A percentile compares a stretch with the other conserved stretches of the same genome.
Evolutionary conservation across 2,888 invertebrate species (phyloP).

Genomic region (Nemotelus nigrinus): DNA sequence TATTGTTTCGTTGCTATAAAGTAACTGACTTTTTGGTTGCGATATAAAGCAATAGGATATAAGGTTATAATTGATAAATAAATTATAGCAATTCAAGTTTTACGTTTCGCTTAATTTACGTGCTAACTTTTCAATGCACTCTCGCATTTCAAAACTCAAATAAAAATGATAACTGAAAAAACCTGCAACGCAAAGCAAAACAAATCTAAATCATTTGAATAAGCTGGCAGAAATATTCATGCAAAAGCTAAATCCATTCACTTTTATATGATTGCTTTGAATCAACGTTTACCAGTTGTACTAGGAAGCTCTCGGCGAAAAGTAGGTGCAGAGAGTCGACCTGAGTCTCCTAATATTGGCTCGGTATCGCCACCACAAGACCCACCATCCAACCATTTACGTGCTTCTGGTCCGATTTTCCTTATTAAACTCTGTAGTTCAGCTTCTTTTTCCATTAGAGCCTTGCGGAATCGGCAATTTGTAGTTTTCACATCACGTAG

Average conservation of each 20-base stretch:
- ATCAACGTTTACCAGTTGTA: slow-evolving; percentile 60
- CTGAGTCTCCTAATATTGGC: slow-evolving; percentile 60
- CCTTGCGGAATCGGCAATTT: slow-evolving; percentile 85
- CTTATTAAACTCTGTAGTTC: slow-evolving; percentile 73
- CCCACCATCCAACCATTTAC: slow-evolving; percentile 64
- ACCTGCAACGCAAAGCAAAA: neutral
- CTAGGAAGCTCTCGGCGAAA: slow-evolving; percentile 64
- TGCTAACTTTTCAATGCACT: no score
- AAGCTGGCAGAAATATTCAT: neutral
- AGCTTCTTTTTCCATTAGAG: slow-evolving; percentile 84
- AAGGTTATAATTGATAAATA: no score
- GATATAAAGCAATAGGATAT: no score
- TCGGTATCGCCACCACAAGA: slow-evolving; percentile 58
- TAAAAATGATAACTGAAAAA: no score
- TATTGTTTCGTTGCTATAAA: no score
- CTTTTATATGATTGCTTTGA: neutral
- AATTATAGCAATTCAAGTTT: no score
- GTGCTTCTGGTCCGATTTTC: slow-evolving; percentile 64
- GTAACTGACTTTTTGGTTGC: no score
- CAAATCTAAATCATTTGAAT: neutral
- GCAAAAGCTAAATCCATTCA: neutral
- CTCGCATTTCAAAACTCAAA: no score
- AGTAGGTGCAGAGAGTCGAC: slow-evolving; percentile 61
- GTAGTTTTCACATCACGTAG: slow-evolving; percentile 84
- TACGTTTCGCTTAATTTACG: no score